phyloP scores from a whole-genome alignment of 2,888 invertebrate genomes.

The Andricus quercusramuli region DNA sequence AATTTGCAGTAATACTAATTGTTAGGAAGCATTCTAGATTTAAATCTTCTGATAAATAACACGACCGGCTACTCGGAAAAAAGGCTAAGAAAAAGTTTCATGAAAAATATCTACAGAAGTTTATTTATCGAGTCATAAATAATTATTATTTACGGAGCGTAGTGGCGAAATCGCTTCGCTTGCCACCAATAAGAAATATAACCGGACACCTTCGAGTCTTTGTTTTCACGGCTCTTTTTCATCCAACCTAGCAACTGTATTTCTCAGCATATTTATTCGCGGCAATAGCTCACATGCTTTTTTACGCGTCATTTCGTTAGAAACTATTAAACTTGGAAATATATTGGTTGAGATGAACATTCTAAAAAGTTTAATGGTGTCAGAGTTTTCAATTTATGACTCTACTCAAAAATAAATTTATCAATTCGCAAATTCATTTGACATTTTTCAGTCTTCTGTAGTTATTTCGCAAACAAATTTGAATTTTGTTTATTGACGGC shows the following conservation, averaged over 20 bases:
- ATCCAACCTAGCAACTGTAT: conserved; percentile 9
- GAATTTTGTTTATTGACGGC: too few species aligned
- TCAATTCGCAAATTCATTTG: not conserved
- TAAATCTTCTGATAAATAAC: not conserved
- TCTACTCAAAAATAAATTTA: not conserved
- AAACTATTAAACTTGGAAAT: not conserved
- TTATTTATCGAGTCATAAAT: conserved; percentile 23
- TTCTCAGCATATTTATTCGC: not conserved
- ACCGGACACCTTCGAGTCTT: conserved; percentile 5
- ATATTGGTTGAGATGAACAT: not conserved
- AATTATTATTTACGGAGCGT: conserved; percentile 5
- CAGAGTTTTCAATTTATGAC: not conserved
- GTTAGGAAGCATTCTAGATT: not conserved
- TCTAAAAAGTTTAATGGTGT: not conserved
- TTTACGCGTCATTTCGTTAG: not conserved
- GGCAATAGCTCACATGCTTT: not conserved
- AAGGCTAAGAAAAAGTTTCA: not conserved
- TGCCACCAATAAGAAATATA: conserved; percentile 30
- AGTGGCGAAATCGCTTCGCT: conserved; percentile 13
- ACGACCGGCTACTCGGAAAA: not conserved
- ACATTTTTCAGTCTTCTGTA: not conserved
- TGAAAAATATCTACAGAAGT: not conserved
- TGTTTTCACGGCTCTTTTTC: conserved; percentile 3
- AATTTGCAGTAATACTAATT: not conserved
- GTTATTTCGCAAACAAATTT: too few species aligned